A percentile compares a stretch with the other conserved stretches of the same genome.
These are phyloP conservation scores for Leucophora obtusa DNA, from an alignment of 2,888 invertebrate species.

Conservation along the genomic window DNA sequence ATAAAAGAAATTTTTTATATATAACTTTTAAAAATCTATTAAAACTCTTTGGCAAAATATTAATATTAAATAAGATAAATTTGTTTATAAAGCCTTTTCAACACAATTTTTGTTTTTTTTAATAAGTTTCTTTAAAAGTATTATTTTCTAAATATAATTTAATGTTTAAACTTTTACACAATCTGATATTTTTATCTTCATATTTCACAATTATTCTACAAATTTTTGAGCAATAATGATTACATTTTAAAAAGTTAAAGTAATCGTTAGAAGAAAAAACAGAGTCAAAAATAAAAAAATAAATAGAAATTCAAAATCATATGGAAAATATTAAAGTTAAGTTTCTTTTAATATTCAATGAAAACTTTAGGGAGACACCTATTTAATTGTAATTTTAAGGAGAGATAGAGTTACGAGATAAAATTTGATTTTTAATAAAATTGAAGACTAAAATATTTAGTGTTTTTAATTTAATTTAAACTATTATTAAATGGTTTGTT, in stretches of 20 bases:
- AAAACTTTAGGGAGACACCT: neutral
- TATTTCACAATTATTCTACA: slow-evolving; percentile 43
- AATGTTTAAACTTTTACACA: slow-evolving; percentile 26
- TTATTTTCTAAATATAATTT: slow-evolving; percentile 11
- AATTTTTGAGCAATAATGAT: slow-evolving; percentile 42
- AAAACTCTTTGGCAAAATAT: neutral
- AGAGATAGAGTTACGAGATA: neutral
- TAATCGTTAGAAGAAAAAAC: slow-evolving; percentile 16
- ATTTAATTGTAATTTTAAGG: too few relatives aligned
- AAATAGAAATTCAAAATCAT: slow-evolving; percentile 40
- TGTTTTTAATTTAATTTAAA: neutral
- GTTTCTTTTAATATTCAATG: slow-evolving; percentile 4
- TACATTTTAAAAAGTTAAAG: neutral
- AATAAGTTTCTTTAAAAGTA: neutral
- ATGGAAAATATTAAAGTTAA: neutral
- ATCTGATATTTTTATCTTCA: slow-evolving; percentile 19
- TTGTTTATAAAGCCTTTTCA: neutral
- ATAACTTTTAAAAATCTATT: neutral
- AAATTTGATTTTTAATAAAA: neutral
- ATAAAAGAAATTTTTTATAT: too few relatives aligned
- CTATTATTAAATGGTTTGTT: neutral
- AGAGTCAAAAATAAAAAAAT: slow-evolving; percentile 18
- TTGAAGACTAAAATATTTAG: neutral
- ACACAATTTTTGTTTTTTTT: neutral
- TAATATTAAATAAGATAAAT: neutral